A percentile compares a stretch with the other conserved stretches of the same genome.
These are phyloP conservation scores for Catharus ustulatus DNA, from an alignment of 2,797 vertebrate genomes.

Conservation along the genomic window DNA sequence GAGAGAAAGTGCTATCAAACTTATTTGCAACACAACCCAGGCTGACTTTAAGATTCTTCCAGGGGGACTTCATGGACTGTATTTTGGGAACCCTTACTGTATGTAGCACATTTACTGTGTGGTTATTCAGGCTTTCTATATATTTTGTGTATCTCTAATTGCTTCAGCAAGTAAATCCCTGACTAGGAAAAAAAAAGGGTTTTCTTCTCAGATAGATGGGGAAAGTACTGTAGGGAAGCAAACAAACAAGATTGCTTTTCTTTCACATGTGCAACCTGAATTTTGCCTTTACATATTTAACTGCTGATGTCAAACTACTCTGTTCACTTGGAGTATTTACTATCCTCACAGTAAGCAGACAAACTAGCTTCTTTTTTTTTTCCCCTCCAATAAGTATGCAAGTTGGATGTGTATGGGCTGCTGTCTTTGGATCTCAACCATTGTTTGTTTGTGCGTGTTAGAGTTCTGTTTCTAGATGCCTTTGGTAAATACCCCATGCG, in stretches of 20 bases:
- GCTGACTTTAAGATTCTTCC: neutral
- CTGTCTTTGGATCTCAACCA: neutral
- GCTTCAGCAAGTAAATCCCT: neutral
- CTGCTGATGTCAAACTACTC: neutral
- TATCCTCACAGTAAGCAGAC: neutral
- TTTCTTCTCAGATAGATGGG: neutral
- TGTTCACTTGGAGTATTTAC: neutral
- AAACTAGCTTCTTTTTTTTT: neutral
- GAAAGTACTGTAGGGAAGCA: neutral
- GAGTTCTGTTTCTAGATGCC: neutral
- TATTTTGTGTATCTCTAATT: neutral
- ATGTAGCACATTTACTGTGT: neutral
- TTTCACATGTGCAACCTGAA: neutral
- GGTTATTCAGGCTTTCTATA: neutral
- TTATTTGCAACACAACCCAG: neutral
- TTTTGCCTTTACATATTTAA: neutral
- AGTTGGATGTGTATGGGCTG: neutral
- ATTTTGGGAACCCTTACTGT: neutral
- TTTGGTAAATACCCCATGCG: constrained; percentile 10
- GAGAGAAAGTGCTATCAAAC: neutral
- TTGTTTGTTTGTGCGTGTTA: neutral
- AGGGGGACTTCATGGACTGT: neutral
- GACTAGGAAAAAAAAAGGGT: neutral
- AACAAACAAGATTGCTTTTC: neutral
- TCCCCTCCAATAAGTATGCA: neutral